Evolutionary conservation across 1,140 invertebrate species (phyloP).

Genomic region (Anadara kagoshimensis): DNA sequence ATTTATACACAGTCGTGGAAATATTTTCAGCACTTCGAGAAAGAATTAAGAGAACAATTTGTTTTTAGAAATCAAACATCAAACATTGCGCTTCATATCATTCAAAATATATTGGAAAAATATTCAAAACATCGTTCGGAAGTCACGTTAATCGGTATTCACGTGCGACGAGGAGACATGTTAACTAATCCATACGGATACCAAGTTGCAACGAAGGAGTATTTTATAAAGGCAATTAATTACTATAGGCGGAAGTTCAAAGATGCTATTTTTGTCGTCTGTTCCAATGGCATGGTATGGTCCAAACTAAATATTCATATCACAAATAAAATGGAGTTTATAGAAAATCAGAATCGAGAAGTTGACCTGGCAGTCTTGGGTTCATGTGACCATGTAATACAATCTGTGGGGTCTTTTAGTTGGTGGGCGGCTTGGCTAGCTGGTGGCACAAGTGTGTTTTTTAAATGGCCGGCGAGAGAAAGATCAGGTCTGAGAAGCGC

Average conservation of each 20-base stretch:
- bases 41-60: conserved; percentile 35
- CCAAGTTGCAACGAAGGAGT: conserved; percentile 38
- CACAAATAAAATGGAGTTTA: conserved; percentile 5
- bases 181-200: conserved; percentile 29
- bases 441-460: conserved; percentile 50
- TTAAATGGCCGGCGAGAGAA: conserved; percentile 28
- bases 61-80: conserved; percentile 24
- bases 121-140: background rate
- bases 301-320: conserved; percentile 10
- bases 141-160: conserved; percentile 43
- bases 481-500: conserved; percentile 17
- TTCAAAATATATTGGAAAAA: background rate
- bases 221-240: conserved; percentile 36
- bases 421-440: conserved; percentile 57
- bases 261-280: conserved; percentile 40
- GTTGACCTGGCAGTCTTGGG: conserved; percentile 45
- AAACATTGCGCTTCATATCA: conserved; percentile 1
- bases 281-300: conserved; percentile 42
- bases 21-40: conserved; percentile 37
- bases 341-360: conserved; percentile 3
- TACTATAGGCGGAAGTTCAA: conserved; percentile 30
- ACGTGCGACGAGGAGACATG: conserved; percentile 47
- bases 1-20: conserved; percentile 46
- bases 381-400: conserved; percentile 52
- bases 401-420: conserved; percentile 50